A percentile compares a stretch with the other conserved stretches of the same genome.
phyloP scores from a whole-genome alignment of 2,113 vertebrate species.

The Brienomyrus longianalis region DNA sequence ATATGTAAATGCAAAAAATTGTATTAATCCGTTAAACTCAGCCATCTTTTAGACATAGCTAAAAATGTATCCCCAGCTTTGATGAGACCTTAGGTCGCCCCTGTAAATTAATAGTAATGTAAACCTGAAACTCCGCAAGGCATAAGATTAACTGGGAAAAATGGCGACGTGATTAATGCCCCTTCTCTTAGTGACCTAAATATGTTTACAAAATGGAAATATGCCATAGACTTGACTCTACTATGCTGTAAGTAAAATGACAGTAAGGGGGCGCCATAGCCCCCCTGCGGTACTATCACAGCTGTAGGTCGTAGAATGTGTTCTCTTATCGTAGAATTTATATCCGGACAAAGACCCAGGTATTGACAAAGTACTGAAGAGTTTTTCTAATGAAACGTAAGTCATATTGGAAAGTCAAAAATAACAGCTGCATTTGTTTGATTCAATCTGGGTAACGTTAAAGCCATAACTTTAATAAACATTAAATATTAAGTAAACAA shows the following conservation, averaged over 20 bases:
- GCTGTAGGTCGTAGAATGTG: neutral
- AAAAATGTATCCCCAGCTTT: neutral
- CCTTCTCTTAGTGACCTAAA: neutral
- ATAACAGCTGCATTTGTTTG: neutral
- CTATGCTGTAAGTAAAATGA: neutral
- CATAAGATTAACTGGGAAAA: neutral
- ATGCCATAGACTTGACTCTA: neutral
- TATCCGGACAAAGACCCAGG: neutral
- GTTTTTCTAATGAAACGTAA: neutral
- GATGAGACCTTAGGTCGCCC: neutral
- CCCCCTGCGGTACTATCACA: neutral
- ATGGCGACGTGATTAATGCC: neutral
- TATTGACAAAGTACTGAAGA: neutral
- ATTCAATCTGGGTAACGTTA: neutral
- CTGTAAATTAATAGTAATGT: neutral
- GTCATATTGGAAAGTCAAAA: neutral
- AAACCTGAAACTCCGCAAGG: neutral
- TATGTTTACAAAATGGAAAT: constrained; percentile 9
- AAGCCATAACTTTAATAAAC: neutral
- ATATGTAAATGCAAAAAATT: neutral
- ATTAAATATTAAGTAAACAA: neutral
- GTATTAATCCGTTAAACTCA: neutral
- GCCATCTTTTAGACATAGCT: neutral
- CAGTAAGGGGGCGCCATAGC: neutral
- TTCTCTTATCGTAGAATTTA: neutral